Evolutionary conservation across 2,797 vertebrate species (phyloP).

Genomic region (Sphenodon punctatus): DNA sequence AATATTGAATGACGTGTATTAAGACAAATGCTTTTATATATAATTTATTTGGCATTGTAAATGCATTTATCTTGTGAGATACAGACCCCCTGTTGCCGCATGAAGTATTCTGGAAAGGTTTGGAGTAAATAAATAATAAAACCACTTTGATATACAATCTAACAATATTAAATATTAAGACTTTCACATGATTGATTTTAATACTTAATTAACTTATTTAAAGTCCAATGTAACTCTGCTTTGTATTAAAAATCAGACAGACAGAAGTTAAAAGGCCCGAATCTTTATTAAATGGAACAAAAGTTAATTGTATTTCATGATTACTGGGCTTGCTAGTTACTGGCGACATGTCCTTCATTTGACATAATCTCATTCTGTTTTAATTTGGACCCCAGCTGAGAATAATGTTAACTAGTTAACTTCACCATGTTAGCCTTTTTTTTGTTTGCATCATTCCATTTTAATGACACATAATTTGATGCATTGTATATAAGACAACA

Average conservation of each 20-base stretch:
- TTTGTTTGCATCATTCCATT: slow-evolving; percentile 56
- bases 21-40: slow-evolving; percentile 94
- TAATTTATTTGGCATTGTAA: slow-evolving; percentile 90
- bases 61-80: slow-evolving; percentile 88
- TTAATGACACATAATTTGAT: slow-evolving; percentile 62
- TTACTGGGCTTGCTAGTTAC: slow-evolving; percentile 13
- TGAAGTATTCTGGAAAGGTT: slow-evolving; percentile 85
- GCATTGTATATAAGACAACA: slow-evolving; percentile 43
- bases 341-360: slow-evolving; percentile 56
- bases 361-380: slow-evolving; percentile 52
- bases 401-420: slow-evolving; percentile 17
- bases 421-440: slow-evolving; percentile 31
- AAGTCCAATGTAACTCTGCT: slow-evolving; percentile 67
- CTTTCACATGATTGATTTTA: slow-evolving; percentile 94
- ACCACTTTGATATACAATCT: slow-evolving; percentile 85
- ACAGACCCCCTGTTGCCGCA: slow-evolving; percentile 87
- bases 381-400: slow-evolving; percentile 33
- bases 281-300: slow-evolving; percentile 65
- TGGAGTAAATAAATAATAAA: slow-evolving; percentile 96
- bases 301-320: slow-evolving; percentile 60
- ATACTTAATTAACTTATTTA: slow-evolving; percentile 89
- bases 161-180: slow-evolving; percentile 99
- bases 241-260: slow-evolving; percentile 71
- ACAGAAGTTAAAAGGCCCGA: slow-evolving; percentile 58
- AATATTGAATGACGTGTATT: slow-evolving; percentile 92